Percentiles rank a stretch among this genome's conserved stretches.
phyloP scores from a whole-genome alignment of 2,113 vertebrate species.

The Smithornis capensis region DNA sequence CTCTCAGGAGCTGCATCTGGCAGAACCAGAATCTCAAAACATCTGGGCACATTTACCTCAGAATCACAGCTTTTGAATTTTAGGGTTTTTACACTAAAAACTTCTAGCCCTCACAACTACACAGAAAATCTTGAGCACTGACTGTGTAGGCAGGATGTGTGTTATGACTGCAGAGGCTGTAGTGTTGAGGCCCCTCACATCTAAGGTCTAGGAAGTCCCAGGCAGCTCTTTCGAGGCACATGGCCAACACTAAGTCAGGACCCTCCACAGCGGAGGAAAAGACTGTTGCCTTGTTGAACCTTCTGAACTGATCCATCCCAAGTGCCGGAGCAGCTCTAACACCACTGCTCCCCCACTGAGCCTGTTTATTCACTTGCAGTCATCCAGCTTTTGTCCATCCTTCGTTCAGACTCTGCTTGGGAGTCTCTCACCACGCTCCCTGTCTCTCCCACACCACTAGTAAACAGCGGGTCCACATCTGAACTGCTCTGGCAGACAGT shows the following conservation, averaged over 20 bases:
- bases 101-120: not conserved
- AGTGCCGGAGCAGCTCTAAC: not conserved
- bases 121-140: not conserved
- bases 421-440: not conserved
- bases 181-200: not conserved
- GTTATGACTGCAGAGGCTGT: accelerated
- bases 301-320: not conserved
- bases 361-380: not conserved
- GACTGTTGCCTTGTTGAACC: not conserved
- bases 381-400: not conserved
- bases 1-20: not conserved
- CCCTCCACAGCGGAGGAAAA: accelerated
- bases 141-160: accelerated
- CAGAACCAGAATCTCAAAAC: not conserved
- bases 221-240: accelerated
- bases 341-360: not conserved
- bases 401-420: accelerated
- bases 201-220: not conserved
- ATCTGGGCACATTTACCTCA: not conserved
- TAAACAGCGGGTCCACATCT: not conserved
- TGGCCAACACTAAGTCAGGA: accelerated
- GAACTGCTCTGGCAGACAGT: not conserved
- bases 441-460: not conserved
- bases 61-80: not conserved
- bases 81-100: not conserved